Conservation (phyloP, 2,797 vertebrate genomes). For the Oryzias sinensis region DNA sequence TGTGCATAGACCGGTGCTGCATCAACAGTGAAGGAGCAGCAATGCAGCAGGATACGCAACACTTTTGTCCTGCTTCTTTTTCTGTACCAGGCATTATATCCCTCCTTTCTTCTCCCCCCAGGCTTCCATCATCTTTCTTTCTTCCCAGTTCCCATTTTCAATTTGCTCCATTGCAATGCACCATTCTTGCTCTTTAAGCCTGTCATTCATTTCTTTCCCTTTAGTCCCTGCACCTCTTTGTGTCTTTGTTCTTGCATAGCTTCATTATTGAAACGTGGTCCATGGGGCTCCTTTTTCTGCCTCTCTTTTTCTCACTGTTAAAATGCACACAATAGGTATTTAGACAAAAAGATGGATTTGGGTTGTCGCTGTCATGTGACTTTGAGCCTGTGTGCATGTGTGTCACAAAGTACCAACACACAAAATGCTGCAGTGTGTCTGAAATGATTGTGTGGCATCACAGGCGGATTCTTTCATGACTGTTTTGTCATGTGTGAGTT, state of each 20-base stretch:
- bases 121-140: slow-evolving; percentile 50
- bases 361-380: slow-evolving; percentile 40
- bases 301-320: slow-evolving; percentile 26
- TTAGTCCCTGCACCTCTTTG: slow-evolving; percentile 56
- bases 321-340: slow-evolving; percentile 53
- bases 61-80: slow-evolving; percentile 15
- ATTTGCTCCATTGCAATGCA: slow-evolving; percentile 50
- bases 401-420: slow-evolving; percentile 6
- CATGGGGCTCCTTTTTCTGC: slow-evolving; percentile 26
- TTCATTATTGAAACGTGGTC: slow-evolving; percentile 66
- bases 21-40: slow-evolving; percentile 53
- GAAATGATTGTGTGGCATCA: neutral
- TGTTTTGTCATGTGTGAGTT: neutral
- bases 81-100: slow-evolving; percentile 29
- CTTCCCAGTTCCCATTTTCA: slow-evolving; percentile 60
- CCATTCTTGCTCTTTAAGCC: slow-evolving; percentile 59
- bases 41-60: slow-evolving; percentile 31
- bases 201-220: slow-evolving; percentile 51
- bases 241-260: slow-evolving; percentile 59
- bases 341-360: slow-evolving; percentile 62
- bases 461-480: neutral
- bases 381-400: slow-evolving; percentile 5
- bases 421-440: slow-evolving; percentile 24
- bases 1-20: slow-evolving; percentile 31
- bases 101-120: slow-evolving; percentile 19